Percentiles rank a stretch among this genome's conserved stretches.
phyloP scores from a whole-genome alignment of 2,797 vertebrate species.

The Enteromius afrohamiltoni region DNA sequence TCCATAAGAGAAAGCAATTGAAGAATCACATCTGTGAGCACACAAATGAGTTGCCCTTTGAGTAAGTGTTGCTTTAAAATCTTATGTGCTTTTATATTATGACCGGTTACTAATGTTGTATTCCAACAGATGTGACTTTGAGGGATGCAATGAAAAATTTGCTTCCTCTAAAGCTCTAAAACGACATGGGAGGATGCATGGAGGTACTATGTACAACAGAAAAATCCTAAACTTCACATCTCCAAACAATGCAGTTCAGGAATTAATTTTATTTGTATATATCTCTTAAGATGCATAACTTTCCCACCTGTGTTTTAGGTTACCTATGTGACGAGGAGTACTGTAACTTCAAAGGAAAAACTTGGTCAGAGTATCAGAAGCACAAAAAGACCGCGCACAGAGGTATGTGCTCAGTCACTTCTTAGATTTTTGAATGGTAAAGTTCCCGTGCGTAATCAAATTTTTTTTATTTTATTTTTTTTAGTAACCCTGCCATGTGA shows the following conservation, averaged over 20 bases:
- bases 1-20: conserved; percentile 87
- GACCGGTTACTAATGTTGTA: neutral
- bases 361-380: conserved; percentile 87
- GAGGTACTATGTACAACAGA: conserved; percentile 72
- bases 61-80: conserved; percentile 74
- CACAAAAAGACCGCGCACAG: conserved; percentile 80
- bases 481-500: conserved; percentile 76
- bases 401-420: conserved; percentile 72
- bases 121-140: conserved; percentile 78
- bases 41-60: conserved; percentile 77
- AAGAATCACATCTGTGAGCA: conserved; percentile 85
- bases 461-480: neutral
- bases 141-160: conserved; percentile 83
- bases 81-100: neutral
- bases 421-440: neutral
- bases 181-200: conserved; percentile 83
- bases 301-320: conserved; percentile 70
- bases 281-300: neutral
- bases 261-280: neutral
- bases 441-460: neutral
- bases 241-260: neutral
- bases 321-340: conserved; percentile 83
- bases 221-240: neutral
- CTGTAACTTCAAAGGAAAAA: conserved; percentile 85
- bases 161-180: conserved; percentile 76